Evolutionary conservation across 2,113 vertebrate species (phyloP).

Genomic region (Onychostruthus taczanowskii): DNA sequence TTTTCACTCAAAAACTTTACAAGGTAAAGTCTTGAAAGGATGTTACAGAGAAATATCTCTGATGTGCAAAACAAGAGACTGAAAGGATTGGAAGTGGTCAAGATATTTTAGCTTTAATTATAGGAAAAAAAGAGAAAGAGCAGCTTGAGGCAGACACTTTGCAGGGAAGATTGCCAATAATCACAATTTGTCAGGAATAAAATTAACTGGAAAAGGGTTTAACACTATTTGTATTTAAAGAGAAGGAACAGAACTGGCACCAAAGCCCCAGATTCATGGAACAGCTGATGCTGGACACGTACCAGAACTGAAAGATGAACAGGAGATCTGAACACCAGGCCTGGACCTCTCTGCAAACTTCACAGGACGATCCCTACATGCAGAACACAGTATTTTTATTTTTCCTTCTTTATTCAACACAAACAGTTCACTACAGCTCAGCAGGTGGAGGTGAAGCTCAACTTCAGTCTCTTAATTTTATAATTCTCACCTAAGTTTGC

Average conservation of each 20-base stretch:
- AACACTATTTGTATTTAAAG: background rate
- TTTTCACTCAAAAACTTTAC: background rate
- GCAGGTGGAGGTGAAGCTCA: background rate
- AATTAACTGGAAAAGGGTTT: background rate
- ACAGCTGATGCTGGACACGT: background rate
- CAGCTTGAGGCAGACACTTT: background rate
- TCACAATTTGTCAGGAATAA: background rate
- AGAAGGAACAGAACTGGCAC: background rate
- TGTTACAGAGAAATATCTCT: background rate
- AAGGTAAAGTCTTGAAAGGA: background rate
- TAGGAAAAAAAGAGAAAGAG: background rate
- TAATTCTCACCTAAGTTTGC: background rate
- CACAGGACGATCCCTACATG: slow-evolving; percentile 86
- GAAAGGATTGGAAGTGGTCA: background rate
- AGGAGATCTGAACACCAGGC: slow-evolving; percentile 95
- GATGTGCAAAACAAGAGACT: background rate
- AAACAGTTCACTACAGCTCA: background rate
- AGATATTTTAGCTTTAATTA: background rate
- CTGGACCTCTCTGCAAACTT: slow-evolving; percentile 96
- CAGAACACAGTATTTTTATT: background rate
- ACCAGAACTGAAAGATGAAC: slow-evolving; percentile 97
- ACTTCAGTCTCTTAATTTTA: background rate
- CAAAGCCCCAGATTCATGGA: background rate
- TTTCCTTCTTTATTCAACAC: background rate
- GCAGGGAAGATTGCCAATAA: background rate